These are phyloP conservation scores for Melanocharis versteri DNA, from an alignment of 2,113 vertebrate species.

Conservation along the genomic window DNA sequence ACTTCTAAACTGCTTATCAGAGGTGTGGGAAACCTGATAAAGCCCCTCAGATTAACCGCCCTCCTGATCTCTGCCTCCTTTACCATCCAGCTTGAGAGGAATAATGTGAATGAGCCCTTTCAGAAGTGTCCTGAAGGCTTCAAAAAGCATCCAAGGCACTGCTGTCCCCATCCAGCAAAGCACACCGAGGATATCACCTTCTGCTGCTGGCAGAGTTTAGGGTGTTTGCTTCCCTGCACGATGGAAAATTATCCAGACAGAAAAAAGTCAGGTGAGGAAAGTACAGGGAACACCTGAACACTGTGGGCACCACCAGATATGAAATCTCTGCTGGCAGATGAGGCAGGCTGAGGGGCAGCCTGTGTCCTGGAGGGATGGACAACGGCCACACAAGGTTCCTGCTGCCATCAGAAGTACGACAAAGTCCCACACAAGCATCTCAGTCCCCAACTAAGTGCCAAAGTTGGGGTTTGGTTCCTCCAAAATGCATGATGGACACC, in stretches of 20 bases:
- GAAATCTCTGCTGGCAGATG: not conserved
- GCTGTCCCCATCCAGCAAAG: not conserved
- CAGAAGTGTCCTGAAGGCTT: not conserved
- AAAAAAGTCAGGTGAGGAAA: not conserved
- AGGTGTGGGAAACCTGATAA: not conserved
- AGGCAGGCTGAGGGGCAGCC: not conserved
- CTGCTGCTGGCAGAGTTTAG: not conserved
- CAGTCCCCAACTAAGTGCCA: not conserved
- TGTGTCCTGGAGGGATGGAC: not conserved
- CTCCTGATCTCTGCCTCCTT: not conserved
- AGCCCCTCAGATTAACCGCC: not conserved
- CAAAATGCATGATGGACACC: fast-evolving
- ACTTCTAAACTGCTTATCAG: not conserved
- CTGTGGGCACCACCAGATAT: not conserved
- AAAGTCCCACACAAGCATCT: not conserved
- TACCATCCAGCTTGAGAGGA: not conserved
- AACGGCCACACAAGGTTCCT: not conserved
- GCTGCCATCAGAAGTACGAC: no score
- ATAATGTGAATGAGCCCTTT: fast-evolving
- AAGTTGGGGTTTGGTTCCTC: not conserved
- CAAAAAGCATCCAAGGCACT: not conserved
- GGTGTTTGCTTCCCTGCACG: fast-evolving
- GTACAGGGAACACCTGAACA: not conserved
- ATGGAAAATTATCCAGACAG: not conserved
- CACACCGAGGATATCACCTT: fast-evolving